These are phyloP conservation scores for Pachypeltis micranthus DNA, from an alignment of 1,140 invertebrate genomes.

Conservation along the genomic window DNA sequence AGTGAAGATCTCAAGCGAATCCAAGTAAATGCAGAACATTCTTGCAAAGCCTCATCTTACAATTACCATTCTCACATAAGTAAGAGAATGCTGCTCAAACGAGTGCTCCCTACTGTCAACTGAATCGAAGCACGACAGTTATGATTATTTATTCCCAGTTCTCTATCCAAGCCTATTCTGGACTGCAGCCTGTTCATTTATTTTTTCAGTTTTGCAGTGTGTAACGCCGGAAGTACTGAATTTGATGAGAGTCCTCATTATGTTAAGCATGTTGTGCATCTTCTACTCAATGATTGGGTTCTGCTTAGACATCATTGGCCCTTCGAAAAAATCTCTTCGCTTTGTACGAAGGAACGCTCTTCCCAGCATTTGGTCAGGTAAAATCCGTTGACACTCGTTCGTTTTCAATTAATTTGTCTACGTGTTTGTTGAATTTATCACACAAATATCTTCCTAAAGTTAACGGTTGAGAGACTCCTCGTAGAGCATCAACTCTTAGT, in stretches of 20 bases:
- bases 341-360: slow-evolving; percentile 40
- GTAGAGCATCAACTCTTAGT: too few species aligned
- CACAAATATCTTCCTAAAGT: too few species aligned
- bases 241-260: slow-evolving; percentile 40
- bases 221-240: slow-evolving; percentile 39
- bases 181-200: not conserved
- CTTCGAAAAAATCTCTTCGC: slow-evolving; percentile 38
- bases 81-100: too few species aligned
- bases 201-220: slow-evolving; percentile 38
- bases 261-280: slow-evolving; percentile 41
- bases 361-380: slow-evolving; percentile 40
- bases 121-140: slow-evolving; percentile 10
- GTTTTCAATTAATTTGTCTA: too few species aligned
- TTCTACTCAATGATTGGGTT: slow-evolving; percentile 40
- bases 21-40: too few species aligned
- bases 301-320: slow-evolving; percentile 39
- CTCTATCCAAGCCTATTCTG: slow-evolving; percentile 7
- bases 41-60: too few species aligned
- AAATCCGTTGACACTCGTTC: too few species aligned
- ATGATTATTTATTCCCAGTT: too few species aligned
- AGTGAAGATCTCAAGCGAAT: too few species aligned
- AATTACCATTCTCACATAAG: too few species aligned
- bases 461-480: too few species aligned
- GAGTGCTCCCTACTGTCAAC: slow-evolving; percentile 10
- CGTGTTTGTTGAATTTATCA: too few species aligned